Conservation (phyloP, 2,888 invertebrate genomes). For the Rhagophthalmus giganteus region DNA sequence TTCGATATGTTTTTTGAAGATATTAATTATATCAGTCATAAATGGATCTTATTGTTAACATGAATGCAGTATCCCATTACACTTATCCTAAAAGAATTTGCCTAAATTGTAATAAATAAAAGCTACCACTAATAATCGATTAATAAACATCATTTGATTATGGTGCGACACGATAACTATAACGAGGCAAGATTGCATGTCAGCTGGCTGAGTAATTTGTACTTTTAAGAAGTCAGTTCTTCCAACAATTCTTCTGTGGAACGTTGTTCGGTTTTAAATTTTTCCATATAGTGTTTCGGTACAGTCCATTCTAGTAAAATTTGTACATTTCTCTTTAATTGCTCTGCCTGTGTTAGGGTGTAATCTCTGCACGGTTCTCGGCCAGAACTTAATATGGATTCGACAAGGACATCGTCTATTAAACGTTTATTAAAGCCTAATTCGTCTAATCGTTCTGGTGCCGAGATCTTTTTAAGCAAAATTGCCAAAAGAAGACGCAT, state of each 20-base stretch:
- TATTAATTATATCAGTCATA: too few relatives aligned
- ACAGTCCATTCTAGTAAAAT: conserved; percentile 80
- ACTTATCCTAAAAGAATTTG: background rate
- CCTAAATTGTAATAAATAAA: background rate
- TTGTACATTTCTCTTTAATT: conserved; percentile 74
- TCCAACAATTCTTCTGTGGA: conserved; percentile 79
- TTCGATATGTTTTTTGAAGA: too few relatives aligned
- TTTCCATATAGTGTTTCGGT: conserved; percentile 75
- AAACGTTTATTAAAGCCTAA: conserved; percentile 74
- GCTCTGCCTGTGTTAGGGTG: conserved; percentile 62
- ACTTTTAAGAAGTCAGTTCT: conserved; percentile 63
- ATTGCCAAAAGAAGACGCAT: conserved; percentile 81
- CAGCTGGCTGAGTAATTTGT: background rate
- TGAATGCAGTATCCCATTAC: background rate
- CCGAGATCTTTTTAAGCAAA: conserved; percentile 79
- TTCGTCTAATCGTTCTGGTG: conserved; percentile 74
- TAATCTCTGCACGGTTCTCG: conserved; percentile 66
- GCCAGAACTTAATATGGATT: conserved; percentile 76
- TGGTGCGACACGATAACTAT: conserved; percentile 2
- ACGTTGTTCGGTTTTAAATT: conserved; percentile 72
- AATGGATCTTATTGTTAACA: background rate
- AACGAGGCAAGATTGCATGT: background rate
- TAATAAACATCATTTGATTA: background rate
- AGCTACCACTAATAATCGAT: background rate
- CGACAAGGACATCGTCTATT: conserved; percentile 79